Conservation (phyloP, 2,888 invertebrate genomes). For the Corythucha ciliata region DNA sequence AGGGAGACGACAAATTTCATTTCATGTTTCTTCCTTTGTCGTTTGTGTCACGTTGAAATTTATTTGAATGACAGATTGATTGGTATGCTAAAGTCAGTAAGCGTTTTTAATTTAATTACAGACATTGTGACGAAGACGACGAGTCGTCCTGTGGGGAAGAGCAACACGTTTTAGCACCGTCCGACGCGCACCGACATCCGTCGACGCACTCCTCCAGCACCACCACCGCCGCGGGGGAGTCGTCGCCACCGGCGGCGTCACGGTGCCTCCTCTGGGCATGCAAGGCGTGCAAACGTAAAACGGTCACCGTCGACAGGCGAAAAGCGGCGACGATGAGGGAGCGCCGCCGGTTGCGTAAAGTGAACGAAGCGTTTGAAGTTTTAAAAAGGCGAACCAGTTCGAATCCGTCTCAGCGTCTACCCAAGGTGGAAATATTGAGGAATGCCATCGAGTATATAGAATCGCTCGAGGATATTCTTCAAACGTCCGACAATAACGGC, state of each 20-base stretch:
- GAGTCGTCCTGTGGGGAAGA: constrained; percentile 22
- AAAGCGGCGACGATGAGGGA: constrained; percentile 96
- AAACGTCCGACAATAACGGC: constrained; percentile 38
- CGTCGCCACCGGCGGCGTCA: no score
- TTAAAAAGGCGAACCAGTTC: constrained; percentile 85
- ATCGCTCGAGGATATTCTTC: constrained; percentile 70
- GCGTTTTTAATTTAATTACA: no score
- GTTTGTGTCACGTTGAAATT: no score
- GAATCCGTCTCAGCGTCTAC: constrained; percentile 90
- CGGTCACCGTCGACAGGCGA: constrained; percentile 86
- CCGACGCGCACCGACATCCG: constrained; percentile 17
- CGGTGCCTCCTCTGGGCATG: constrained; percentile 93
- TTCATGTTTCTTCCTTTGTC: no score
- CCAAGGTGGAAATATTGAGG: constrained; percentile 93
- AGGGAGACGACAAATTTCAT: no score
- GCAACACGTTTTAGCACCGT: constrained; percentile 22
- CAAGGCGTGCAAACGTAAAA: constrained; percentile 94
- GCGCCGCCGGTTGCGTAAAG: constrained; percentile 83
- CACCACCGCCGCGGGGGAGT: no score
- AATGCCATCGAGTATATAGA: constrained; percentile 98
- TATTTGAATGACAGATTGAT: no score
- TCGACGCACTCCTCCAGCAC: no score
- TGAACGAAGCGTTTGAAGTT: constrained; percentile 96
- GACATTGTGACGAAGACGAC: constrained; percentile 22
- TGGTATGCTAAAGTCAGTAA: no score